phyloP scores from a whole-genome alignment of 2,113 vertebrate genomes.

The Aix galericulata region DNA sequence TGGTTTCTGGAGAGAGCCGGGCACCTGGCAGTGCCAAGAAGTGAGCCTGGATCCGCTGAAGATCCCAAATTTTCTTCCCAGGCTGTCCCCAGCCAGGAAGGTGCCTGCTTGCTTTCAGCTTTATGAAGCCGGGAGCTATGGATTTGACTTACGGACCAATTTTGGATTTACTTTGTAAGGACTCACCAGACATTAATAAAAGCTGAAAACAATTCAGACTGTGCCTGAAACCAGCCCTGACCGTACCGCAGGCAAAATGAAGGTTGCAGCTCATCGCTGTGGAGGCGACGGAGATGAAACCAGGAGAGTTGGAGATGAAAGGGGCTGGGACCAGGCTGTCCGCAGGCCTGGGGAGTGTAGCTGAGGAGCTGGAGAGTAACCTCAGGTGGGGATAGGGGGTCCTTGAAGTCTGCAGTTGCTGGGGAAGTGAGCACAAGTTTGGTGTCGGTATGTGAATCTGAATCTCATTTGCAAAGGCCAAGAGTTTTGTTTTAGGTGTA shows the following conservation, averaged over 20 bases:
- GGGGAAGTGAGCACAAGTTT: background rate
- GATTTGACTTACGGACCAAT: background rate
- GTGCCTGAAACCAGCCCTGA: background rate
- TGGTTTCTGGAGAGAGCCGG: background rate
- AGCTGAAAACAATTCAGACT: conserved; percentile 18
- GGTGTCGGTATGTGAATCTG: background rate
- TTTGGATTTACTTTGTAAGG: conserved; percentile 2
- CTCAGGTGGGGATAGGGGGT: background rate
- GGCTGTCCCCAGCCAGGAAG: background rate
- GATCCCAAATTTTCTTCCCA: background rate
- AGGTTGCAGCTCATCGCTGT: background rate
- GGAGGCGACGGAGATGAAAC: background rate
- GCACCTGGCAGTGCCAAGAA: background rate
- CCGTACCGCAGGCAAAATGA: background rate
- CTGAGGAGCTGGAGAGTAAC: background rate
- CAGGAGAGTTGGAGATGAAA: background rate
- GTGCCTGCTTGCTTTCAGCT: conserved; percentile 21
- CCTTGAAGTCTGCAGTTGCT: background rate
- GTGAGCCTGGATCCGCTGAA: background rate
- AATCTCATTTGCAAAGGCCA: background rate
- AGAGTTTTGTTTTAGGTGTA: background rate
- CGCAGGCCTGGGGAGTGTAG: background rate
- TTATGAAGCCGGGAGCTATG: background rate
- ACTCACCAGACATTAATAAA: conserved; percentile 8
- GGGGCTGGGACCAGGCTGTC: background rate